These are phyloP conservation scores for Drosophila monieri DNA, from an alignment of 2,888 invertebrate genomes.

Conservation along the genomic window DNA sequence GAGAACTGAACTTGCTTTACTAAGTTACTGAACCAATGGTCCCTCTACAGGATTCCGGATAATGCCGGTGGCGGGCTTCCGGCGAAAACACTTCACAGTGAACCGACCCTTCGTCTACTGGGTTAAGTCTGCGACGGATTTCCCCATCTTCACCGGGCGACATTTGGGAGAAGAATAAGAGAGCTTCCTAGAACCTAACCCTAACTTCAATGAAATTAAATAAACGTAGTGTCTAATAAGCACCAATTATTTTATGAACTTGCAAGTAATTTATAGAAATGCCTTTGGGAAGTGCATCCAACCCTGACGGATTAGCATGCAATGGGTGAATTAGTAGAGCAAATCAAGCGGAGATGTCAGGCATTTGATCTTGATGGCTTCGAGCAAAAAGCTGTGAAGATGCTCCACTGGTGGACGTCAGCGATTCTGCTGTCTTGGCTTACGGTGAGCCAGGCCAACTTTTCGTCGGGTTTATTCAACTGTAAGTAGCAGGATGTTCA, in stretches of 20 bases:
- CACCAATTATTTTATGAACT: conserved; percentile 13
- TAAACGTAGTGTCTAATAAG: conserved; percentile 26
- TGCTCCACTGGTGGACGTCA: conserved; percentile 13
- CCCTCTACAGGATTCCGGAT: conserved; percentile 56
- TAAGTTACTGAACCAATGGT: not conserved
- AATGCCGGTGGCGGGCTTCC: conserved; percentile 54
- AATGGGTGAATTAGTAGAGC: conserved; percentile 15
- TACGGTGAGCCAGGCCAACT: conserved; percentile 1
- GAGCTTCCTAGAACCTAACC: not conserved
- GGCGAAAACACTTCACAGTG: conserved; percentile 53
- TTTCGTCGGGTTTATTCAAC: conserved; percentile 47
- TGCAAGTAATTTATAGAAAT: conserved; percentile 42
- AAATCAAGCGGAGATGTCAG: conserved; percentile 15
- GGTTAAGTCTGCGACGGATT: conserved; percentile 46
- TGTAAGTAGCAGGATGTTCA: conserved; percentile 42
- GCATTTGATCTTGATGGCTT: conserved; percentile 47
- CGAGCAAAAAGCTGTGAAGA: conserved; percentile 11
- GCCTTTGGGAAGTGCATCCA: conserved; percentile 51
- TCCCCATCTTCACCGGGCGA: conserved; percentile 59
- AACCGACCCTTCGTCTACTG: conserved; percentile 61
- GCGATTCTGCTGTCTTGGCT: conserved; percentile 7
- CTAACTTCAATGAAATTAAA: conserved; percentile 28
- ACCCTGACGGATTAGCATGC: conserved; percentile 54
- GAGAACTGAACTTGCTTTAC: not conserved
- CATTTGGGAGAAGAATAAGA: conserved; percentile 36